Base-by-base conservation (phyloP, 2,888 invertebrate genomes). In the Luperina testacea region DNA sequence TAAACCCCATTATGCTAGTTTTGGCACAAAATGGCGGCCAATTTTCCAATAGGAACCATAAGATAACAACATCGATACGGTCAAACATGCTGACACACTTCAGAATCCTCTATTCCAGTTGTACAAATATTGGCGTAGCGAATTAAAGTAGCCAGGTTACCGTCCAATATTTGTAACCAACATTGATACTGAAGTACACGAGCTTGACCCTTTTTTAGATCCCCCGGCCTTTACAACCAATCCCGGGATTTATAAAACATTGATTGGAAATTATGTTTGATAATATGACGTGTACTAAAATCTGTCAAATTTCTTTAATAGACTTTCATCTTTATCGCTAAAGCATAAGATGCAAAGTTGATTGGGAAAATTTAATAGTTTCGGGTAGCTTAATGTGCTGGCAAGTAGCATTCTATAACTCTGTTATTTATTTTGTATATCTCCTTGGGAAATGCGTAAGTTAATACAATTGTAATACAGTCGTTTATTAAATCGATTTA, bases 111-210 rank as follows among this genome's bases (percentile, higher is more conserved):
- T 73, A 53, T 27, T 67, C 65, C 42, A 67, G 64, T 76, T 69
- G 75, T 27, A 78, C 64, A 80, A 81, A 83, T 83, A 77, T 83
- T 84, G 77, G 38, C 59, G 38, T 63, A 81, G 45, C 71, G 59
- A 77, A 83, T 83, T 81, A 83, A 83, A 83, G 77, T 84, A 76
- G 81, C 53, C 84, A 65, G 63, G 71, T 57, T n/a, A 13, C 63
- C 45, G 71, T 53, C 65, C 63, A 79, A 72, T 69, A 59, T 53
- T 84, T 61, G 42, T 70, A 64, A 57, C 71, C 74, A 74, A 53
- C 64, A 27, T 74, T 63, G 57, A 51, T 11, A 68, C 53, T 76
- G 45, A 32, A 70, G 64, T 53, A 82, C 75, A 64, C 42, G 45
- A 17, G 53, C 6, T 77, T 65, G 59, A 76, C 61, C 65, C 38